Conservation (phyloP, 23 tunicate genomes). For the Ciona savignyi region DNA sequence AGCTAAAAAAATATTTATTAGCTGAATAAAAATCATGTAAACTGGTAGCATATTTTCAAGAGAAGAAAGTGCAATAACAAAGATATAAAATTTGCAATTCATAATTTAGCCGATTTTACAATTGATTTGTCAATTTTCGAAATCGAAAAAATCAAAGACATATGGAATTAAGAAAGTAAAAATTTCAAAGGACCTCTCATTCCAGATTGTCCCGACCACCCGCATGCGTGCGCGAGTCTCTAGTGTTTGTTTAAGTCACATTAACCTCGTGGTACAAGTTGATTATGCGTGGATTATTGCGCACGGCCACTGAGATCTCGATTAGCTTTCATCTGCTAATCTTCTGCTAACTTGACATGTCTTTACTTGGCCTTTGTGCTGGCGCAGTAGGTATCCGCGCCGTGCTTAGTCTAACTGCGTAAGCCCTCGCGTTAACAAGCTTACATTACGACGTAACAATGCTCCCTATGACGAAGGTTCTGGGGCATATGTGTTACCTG, state of each 20-base stretch:
- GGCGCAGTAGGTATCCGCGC: not conserved
- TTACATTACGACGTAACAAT: not conserved
- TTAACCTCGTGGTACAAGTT: not conserved
- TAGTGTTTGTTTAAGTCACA: not conserved
- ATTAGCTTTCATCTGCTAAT: not conserved
- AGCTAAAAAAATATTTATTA: too few species aligned
- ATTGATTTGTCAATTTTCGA: too few species aligned
- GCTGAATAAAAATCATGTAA: too few species aligned
- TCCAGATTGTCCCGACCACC: too few species aligned
- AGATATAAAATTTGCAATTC: too few species aligned
- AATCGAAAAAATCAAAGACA: too few species aligned
- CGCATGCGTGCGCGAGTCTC: too few species aligned
- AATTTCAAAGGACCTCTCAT: too few species aligned
- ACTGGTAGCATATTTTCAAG: too few species aligned
- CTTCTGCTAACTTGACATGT: not conserved
- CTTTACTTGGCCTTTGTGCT: not conserved
- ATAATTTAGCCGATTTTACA: too few species aligned
- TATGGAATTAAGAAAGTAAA: too few species aligned
- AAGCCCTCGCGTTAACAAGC: not conserved
- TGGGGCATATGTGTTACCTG: not conserved
- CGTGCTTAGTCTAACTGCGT: not conserved
- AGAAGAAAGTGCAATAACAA: too few species aligned
- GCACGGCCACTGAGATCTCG: not conserved
- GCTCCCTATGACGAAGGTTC: not conserved
- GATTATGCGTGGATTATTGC: not conserved